Percentiles rank a stretch among this genome's conserved stretches.
These are phyloP conservation scores for Drosophila hamatofila DNA, from an alignment of 2,888 invertebrate genomes.

Conservation along the genomic window DNA sequence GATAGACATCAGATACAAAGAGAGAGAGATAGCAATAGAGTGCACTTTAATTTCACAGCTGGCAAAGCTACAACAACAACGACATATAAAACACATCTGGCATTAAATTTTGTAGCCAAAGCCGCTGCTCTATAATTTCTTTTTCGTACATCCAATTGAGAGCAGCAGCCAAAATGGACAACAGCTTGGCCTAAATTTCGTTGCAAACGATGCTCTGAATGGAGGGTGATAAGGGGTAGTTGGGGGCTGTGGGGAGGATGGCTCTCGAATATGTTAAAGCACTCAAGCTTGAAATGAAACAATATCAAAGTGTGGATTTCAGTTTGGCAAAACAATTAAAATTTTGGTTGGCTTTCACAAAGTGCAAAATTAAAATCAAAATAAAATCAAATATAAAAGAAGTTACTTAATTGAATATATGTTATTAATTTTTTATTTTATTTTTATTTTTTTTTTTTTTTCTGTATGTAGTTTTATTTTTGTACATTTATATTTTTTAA, in stretches of 20 bases:
- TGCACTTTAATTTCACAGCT: constrained; percentile 32
- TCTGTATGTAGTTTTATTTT: too few relatives aligned
- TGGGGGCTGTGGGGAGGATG: neutral
- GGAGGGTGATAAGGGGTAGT: neutral
- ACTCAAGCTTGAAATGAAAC: constrained; percentile 26
- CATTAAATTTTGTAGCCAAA: constrained; percentile 39
- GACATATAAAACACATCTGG: constrained; percentile 36
- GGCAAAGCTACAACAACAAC: constrained; percentile 3
- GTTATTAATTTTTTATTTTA: neutral
- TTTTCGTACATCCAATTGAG: constrained; percentile 36
- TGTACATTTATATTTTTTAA: too few relatives aligned
- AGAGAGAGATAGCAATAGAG: neutral
- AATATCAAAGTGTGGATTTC: constrained; percentile 22
- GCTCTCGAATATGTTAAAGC: constrained; percentile 2
- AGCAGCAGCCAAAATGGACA: constrained; percentile 33
- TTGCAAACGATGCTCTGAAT: neutral
- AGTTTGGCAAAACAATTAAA: constrained; percentile 15
- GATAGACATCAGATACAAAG: neutral
- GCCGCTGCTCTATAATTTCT: constrained; percentile 32
- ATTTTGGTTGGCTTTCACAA: neutral
- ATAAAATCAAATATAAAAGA: neutral
- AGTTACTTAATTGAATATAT: neutral
- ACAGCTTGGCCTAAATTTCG: constrained; percentile 45
- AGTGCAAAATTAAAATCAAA: neutral
- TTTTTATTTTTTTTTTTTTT: too few relatives aligned